These are phyloP conservation scores for Pelusios castaneus DNA, from an alignment of 2,113 vertebrate genomes.

Conservation along the genomic window DNA sequence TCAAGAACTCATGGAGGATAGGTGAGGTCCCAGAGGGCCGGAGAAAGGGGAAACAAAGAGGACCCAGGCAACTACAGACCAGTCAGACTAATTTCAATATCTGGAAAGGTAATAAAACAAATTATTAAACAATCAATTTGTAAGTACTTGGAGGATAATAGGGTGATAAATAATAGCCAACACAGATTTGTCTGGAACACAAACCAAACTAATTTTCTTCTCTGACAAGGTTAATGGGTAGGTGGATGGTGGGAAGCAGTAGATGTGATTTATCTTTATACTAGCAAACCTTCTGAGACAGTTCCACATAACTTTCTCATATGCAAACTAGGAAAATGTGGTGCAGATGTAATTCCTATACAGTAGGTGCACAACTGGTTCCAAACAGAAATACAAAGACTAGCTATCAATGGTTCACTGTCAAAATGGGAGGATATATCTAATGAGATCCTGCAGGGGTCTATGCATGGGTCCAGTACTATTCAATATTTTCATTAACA, in stretches of 20 bases:
- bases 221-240: neutral
- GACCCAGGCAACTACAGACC: neutral
- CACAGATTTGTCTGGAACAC: neutral
- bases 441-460: neutral
- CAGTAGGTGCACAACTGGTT: neutral
- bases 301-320: neutral
- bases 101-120: neutral
- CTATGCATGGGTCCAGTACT: neutral
- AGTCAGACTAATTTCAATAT: neutral
- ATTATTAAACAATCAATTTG: neutral
- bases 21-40: neutral
- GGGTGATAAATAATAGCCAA: neutral
- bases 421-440: neutral
- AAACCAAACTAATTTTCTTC: neutral
- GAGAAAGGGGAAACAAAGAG: neutral
- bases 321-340: neutral
- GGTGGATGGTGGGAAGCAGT: neutral
- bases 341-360: neutral
- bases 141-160: neutral
- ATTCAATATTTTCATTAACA: neutral
- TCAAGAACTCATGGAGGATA: neutral
- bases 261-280: neutral
- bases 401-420: neutral
- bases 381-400: neutral
- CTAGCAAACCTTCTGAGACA: neutral